Evolutionary conservation across 2,888 invertebrate genomes (phyloP), one percentile per base, ranked within the genome.

Genomic region (Miltochrista miniata): DNA sequence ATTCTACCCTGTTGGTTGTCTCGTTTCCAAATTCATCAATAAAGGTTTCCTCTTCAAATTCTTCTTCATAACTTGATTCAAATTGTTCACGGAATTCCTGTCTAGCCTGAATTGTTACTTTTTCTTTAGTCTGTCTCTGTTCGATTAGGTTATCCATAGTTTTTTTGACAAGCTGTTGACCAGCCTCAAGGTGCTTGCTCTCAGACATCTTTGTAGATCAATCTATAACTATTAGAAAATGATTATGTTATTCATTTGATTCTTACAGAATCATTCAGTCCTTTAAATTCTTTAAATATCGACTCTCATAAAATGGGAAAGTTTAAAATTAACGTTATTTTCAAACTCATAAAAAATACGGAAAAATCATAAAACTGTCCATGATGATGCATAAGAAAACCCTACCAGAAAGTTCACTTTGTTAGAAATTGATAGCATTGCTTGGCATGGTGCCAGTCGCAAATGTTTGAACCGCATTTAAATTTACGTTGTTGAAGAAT

Each of bases 21-120:
- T 77, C 83, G 52, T 92, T 92, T 51, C 92, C 92, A 35, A 68
- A 76, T 54, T 90, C 74, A 62, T 92, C 92, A 14, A 78, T 92
- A 53, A 85, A 87, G 12, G 90, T 92, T 64, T 92, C 90, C 47
- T 92, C 92, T 56, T 92, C 86, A 39, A 90, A 90, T 55, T 90
- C 92, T 58, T 92, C 92, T 51, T 92, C 92, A 59, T 91, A 92
- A 62, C 90, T 90, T 60, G 90, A 87, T 54, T 87, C 79, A 64
- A 82, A 92, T 2, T 82, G 81, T 70, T 92, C 92, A 10, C 87
- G 81, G 70, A 92, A 92, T 60, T 92, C 92, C 58, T 92, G 92
- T 67, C 90, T 81, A 0, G 92, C 92, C 66, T 92, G 86, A 53
- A 92, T 92, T 44, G 83, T 72, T 1, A 92, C 81, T 53, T 77